These are phyloP conservation scores for Nymphicus hollandicus DNA, from an alignment of 2,113 vertebrate species.

Conservation along the genomic window DNA sequence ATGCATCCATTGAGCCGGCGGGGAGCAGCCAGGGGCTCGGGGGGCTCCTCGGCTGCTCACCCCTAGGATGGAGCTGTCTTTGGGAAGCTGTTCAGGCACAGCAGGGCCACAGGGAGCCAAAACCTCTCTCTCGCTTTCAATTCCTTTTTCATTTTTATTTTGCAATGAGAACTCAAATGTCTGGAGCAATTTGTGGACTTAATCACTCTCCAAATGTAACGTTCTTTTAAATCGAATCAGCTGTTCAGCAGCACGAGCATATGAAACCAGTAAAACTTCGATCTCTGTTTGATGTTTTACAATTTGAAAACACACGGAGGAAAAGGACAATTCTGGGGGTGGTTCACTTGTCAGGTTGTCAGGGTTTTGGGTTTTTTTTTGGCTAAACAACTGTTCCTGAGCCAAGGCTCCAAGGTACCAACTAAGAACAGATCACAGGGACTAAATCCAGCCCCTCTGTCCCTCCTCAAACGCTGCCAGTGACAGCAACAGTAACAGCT, in stretches of 20 bases:
- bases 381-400: not conserved
- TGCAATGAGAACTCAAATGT: constrained; percentile 32
- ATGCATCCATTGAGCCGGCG: not conserved
- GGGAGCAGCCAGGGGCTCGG: not conserved
- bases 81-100: constrained; percentile 3
- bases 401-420: not conserved
- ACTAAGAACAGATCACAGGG: not conserved
- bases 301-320: constrained; percentile 49
- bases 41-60: not conserved
- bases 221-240: constrained; percentile 56
- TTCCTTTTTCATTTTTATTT: constrained; percentile 21
- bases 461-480: not conserved
- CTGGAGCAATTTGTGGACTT: constrained; percentile 52
- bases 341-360: not conserved
- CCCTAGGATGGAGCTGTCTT: not conserved
- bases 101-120: not conserved
- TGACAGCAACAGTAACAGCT: not conserved
- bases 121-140: constrained; percentile 23
- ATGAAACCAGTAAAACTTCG: constrained; percentile 53
- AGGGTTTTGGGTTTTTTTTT: not conserved
- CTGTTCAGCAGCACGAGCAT: constrained; percentile 22
- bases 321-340: constrained; percentile 9
- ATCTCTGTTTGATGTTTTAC: constrained; percentile 48
- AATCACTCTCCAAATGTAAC: constrained; percentile 42
- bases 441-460: not conserved